phyloP scores from a whole-genome alignment of 2,113 vertebrate genomes.

The Percina caprodes region DNA sequence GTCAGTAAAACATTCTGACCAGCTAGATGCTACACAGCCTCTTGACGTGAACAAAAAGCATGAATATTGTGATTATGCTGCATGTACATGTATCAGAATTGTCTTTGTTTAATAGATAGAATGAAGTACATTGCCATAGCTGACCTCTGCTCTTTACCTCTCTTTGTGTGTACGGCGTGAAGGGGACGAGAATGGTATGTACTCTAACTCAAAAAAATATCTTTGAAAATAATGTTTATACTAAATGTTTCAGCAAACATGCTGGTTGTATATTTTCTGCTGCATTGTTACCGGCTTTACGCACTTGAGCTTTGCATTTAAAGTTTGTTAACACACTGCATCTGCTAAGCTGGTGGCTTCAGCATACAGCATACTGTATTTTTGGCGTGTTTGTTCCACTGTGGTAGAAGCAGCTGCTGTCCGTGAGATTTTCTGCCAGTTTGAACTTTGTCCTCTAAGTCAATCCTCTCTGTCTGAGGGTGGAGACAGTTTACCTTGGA shows the following conservation, averaged over 20 bases:
- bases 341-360: slow-evolving; percentile 63
- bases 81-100: slow-evolving; percentile 26
- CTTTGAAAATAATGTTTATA: neutral
- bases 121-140: neutral
- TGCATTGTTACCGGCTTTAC: slow-evolving; percentile 56
- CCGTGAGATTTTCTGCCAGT: slow-evolving; percentile 29
- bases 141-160: slow-evolving; percentile 30
- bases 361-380: slow-evolving; percentile 58
- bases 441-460: slow-evolving; percentile 60
- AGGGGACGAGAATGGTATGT: slow-evolving; percentile 31
- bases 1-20: neutral
- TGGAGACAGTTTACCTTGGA: slow-evolving; percentile 40
- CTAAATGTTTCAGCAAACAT: too few species aligned
- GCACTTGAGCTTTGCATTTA: slow-evolving; percentile 33
- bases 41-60: neutral
- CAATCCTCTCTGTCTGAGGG: slow-evolving; percentile 18
- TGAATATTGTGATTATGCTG: slow-evolving; percentile 12
- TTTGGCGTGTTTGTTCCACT: slow-evolving; percentile 62
- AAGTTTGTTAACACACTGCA: slow-evolving; percentile 40
- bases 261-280: slow-evolving; percentile 26
- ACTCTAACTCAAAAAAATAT: slow-evolving; percentile 39
- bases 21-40: slow-evolving; percentile 4
- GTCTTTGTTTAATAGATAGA: slow-evolving; percentile 3
- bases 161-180: neutral
- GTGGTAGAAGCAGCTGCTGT: slow-evolving; percentile 55